phyloP scores from a whole-genome alignment of 2,797 vertebrate genomes.

The Pipistrellus pygmaeus region DNA sequence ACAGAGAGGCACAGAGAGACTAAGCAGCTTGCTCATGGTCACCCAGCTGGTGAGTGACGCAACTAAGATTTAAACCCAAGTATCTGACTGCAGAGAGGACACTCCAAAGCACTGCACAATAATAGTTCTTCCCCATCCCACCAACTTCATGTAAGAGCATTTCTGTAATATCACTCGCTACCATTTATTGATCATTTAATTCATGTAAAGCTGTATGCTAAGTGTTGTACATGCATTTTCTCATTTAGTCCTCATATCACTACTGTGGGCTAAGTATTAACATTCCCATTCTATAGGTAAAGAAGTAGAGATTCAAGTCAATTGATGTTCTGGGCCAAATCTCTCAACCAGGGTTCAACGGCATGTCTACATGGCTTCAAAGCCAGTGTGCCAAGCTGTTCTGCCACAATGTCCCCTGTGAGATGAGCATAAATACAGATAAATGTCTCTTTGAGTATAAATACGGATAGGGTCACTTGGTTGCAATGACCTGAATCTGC shows the following conservation, averaged over 20 bases:
- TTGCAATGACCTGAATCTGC: not conserved
- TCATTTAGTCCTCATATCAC: not conserved
- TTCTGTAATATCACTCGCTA: not conserved
- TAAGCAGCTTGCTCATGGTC: not conserved
- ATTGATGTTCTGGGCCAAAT: not conserved
- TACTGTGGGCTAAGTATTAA: not conserved
- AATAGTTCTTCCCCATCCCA: not conserved
- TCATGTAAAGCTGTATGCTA: not conserved
- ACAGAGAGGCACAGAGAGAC: conserved; percentile 1
- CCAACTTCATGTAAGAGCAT: not conserved
- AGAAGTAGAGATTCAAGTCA: not conserved
- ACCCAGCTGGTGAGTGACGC: not conserved
- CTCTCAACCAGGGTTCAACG: not conserved
- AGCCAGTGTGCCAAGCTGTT: not conserved
- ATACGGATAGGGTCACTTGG: not conserved
- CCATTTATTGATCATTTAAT: not conserved
- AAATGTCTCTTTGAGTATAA: not conserved
- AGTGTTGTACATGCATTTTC: not conserved
- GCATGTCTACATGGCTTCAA: not conserved
- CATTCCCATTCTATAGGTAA: not conserved
- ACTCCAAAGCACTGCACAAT: not conserved
- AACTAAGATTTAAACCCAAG: not conserved
- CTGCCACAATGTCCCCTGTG: not conserved
- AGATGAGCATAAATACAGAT: not conserved
- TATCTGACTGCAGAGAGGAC: not conserved